Conservation (phyloP, 2,113 vertebrate genomes). For the Larimichthys crocea region DNA sequence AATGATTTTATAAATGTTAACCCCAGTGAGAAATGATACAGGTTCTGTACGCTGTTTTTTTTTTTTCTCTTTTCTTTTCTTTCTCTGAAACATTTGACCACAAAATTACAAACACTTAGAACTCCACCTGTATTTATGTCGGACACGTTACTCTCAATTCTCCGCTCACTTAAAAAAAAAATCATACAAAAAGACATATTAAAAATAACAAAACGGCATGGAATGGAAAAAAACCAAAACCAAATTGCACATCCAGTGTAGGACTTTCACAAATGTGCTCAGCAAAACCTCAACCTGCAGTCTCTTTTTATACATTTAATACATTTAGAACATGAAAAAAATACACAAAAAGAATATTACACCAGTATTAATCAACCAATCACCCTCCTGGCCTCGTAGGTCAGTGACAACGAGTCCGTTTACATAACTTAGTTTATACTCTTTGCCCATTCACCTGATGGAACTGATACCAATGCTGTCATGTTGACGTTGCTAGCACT, state of each 20-base stretch:
- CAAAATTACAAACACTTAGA: constrained; percentile 63
- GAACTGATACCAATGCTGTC: constrained; percentile 64
- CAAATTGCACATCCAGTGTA: constrained; percentile 85
- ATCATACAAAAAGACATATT: constrained; percentile 68
- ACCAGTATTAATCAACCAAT: constrained; percentile 77
- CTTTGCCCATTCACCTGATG: constrained; percentile 70
- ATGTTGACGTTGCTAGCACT: constrained; percentile 66
- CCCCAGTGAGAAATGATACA: constrained; percentile 48
- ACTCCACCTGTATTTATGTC: constrained; percentile 60
- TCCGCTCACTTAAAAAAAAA: constrained; percentile 63
- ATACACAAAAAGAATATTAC: constrained; percentile 76
- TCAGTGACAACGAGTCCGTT: constrained; percentile 62
- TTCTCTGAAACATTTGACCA: constrained; percentile 72
- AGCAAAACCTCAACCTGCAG: constrained; percentile 77
- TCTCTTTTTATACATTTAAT: constrained; percentile 83
- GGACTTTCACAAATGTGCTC: constrained; percentile 86
- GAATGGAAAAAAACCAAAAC: constrained; percentile 50
- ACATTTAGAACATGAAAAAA: constrained; percentile 83
- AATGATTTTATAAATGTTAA: constrained; percentile 24
- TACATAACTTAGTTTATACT: constrained; percentile 70
- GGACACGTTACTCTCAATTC: constrained; percentile 59
- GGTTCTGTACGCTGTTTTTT: constrained; percentile 29
- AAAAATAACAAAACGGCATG: constrained; percentile 67
- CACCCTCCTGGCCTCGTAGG: constrained; percentile 60
- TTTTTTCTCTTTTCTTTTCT: constrained; percentile 11